Conservation (phyloP, 2,113 vertebrate species). For the Pogonocichla stellata region DNA sequence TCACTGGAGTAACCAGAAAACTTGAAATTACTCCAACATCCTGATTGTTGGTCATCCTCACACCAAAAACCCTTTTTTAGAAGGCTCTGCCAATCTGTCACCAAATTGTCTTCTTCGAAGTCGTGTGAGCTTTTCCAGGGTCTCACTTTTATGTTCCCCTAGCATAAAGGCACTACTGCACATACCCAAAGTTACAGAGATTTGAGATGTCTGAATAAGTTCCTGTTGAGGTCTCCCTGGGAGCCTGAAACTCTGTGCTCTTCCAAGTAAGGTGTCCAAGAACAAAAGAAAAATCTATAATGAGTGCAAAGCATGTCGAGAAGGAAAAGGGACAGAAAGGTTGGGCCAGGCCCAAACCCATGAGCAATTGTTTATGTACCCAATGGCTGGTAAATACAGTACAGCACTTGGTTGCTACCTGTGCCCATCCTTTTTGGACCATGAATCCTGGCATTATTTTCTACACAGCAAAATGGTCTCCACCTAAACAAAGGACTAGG, state of each 20-base stretch:
- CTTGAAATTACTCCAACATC: neutral
- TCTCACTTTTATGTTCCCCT: neutral
- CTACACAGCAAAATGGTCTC: neutral
- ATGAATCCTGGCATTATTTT: neutral
- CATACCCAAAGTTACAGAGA: neutral
- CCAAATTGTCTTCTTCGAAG: neutral
- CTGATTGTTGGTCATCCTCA: neutral
- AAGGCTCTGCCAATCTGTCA: neutral
- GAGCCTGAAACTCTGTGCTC: neutral
- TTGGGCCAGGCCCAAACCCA: neutral
- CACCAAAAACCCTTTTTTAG: neutral
- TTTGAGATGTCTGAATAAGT: neutral
- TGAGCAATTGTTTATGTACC: neutral
- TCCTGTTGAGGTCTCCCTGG: neutral
- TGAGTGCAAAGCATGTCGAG: neutral
- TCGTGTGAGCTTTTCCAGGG: neutral
- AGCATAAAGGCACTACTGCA: neutral
- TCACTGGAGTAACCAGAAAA: neutral
- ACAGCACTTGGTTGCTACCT: neutral
- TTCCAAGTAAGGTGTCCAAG: neutral
- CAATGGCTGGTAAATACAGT: neutral
- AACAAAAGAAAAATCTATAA: neutral
- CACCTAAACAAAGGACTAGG: neutral
- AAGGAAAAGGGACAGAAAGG: neutral
- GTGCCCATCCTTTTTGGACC: neutral